A percentile compares a stretch with the other conserved stretches of the same genome.
These are phyloP conservation scores for Phalera bucephala DNA, from an alignment of 2,888 invertebrate species.

Conservation along the genomic window DNA sequence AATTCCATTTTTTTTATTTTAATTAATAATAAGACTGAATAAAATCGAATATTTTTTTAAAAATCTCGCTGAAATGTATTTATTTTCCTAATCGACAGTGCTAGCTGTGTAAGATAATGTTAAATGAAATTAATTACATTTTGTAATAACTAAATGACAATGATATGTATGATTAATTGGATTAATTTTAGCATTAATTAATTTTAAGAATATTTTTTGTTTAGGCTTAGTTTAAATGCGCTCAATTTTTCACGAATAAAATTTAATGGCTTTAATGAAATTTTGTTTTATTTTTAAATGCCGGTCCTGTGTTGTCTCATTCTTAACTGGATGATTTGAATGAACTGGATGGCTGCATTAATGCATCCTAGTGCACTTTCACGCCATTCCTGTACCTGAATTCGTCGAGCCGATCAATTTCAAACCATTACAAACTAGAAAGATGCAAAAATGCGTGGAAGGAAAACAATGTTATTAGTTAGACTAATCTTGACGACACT, in stretches of 20 bases:
- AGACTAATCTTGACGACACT: too few relatives aligned
- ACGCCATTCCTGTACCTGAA: too few relatives aligned
- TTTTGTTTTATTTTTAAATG: conserved; percentile 19
- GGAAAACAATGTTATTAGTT: too few relatives aligned
- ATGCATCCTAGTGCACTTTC: too few relatives aligned
- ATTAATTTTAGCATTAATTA: conserved; percentile 41
- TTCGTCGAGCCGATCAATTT: too few relatives aligned
- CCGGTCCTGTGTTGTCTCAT: background rate
- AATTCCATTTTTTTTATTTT: conserved; percentile 35
- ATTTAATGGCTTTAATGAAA: conserved; percentile 64
- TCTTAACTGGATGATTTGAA: too few relatives aligned
- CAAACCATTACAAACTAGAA: too few relatives aligned
- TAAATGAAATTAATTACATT: conserved; percentile 25
- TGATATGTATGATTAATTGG: conserved; percentile 28
- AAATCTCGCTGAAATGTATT: conserved; percentile 35
- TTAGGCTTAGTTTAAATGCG: conserved; percentile 70
- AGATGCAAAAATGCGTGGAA: too few relatives aligned
- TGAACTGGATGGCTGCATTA: too few relatives aligned
- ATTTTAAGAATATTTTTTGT: conserved; percentile 45
- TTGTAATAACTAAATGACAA: conserved; percentile 6
- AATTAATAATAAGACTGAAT: conserved; percentile 39
- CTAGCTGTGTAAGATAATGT: conserved; percentile 10
- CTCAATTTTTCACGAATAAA: conserved; percentile 79
- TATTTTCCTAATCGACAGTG: conserved; percentile 20
- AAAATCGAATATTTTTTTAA: conserved; percentile 34